phyloP scores from a whole-genome alignment of 2,113 vertebrate genomes.

The Hypomesus transpacificus region DNA sequence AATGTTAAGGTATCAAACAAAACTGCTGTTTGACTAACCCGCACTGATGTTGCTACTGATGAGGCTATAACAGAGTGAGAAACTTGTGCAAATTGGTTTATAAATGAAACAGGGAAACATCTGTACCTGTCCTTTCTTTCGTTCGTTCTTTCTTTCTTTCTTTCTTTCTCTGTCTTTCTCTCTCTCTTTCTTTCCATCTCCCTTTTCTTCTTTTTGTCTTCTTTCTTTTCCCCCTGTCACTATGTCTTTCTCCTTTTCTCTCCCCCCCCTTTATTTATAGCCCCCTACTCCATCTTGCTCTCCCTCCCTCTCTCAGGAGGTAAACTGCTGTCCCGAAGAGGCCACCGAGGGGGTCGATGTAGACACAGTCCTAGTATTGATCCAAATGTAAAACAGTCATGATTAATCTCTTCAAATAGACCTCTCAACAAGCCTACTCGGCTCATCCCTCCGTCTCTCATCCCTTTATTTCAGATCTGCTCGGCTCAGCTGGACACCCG shows the following conservation, averaged over 20 bases:
- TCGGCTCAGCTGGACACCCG: neutral
- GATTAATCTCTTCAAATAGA: neutral
- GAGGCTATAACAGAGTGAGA: no score
- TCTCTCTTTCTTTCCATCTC: neutral
- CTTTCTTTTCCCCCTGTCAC: neutral
- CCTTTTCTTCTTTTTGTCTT: neutral
- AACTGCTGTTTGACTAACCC: neutral
- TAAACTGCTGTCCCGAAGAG: neutral
- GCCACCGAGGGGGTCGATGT: constrained; percentile 9
- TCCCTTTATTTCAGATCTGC: neutral
- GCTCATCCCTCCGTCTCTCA: neutral
- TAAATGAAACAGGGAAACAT: no score
- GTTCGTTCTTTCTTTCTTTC: neutral
- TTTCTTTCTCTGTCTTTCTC: neutral
- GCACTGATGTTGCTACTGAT: neutral
- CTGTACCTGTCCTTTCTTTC: no score
- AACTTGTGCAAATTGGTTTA: neutral
- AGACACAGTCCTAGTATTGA: neutral
- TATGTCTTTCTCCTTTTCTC: neutral
- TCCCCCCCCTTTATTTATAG: neutral
- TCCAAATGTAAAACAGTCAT: constrained; percentile 19
- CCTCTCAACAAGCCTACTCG: neutral
- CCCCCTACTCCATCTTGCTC: neutral
- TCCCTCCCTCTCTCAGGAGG: neutral
- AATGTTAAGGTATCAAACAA: no score